Evolutionary conservation across 30 jellyfish, hydroid and myxozoan species (phyloP).

Genomic region (Aurelia coerulea): DNA sequence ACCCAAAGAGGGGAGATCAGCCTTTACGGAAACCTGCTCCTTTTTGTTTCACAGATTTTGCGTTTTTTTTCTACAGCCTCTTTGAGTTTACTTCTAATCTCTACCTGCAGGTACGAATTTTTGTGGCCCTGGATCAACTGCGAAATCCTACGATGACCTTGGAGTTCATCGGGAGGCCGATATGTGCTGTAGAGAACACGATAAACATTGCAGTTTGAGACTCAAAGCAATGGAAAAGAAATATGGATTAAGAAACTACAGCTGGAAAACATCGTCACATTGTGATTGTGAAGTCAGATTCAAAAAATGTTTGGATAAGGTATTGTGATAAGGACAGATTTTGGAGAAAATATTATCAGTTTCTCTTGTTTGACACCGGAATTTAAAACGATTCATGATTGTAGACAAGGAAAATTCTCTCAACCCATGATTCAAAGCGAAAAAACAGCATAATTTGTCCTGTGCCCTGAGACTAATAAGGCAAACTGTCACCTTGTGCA

Average conservation of each 20-base stretch:
- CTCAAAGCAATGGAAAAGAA: background rate
- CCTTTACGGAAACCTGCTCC: too few species aligned
- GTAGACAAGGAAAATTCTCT: too few species aligned
- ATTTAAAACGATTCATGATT: too few species aligned
- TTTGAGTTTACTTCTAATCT: background rate
- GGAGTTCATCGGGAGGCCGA: background rate
- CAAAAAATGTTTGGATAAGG: slow-evolving; percentile 8
- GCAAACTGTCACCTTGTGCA: too few species aligned
- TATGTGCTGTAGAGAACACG: slow-evolving; percentile 24
- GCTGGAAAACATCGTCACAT: background rate
- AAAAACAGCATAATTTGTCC: too few species aligned
- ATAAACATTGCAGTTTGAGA: background rate
- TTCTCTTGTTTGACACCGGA: too few species aligned
- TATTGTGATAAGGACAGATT: background rate
- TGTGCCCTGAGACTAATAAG: too few species aligned
- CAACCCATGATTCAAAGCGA: too few species aligned
- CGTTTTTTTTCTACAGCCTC: too few species aligned
- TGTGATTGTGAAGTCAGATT: slow-evolving; percentile 23
- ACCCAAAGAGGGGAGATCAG: too few species aligned
- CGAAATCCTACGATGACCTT: slow-evolving; percentile 9
- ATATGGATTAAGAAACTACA: background rate
- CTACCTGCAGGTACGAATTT: slow-evolving; percentile 10
- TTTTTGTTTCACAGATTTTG: too few species aligned
- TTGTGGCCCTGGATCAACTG: background rate
- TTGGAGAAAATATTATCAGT: too few species aligned